Evolutionary conservation across 2,797 vertebrate genomes (phyloP).

Genomic region (Buceros bicornis): DNA sequence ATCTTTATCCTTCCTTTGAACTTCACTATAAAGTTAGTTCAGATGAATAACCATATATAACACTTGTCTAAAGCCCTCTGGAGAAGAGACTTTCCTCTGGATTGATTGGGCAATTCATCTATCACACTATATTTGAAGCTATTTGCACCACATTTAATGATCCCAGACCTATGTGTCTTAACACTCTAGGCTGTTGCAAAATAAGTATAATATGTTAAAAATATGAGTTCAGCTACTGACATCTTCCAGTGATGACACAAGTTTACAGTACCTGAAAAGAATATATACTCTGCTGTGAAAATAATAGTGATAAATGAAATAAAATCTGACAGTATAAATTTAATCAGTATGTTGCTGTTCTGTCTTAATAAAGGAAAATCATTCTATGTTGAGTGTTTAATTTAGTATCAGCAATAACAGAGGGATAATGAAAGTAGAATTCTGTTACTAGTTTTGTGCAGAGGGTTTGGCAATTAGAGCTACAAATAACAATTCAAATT

Average conservation of each 20-base stretch:
- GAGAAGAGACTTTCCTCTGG: background rate
- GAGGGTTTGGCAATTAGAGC: conserved; percentile 49
- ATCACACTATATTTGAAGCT: background rate
- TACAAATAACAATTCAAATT: conserved; percentile 73
- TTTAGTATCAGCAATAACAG: conserved; percentile 77
- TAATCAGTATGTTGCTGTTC: conserved; percentile 80
- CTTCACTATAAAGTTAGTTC: background rate
- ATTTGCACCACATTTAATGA: background rate
- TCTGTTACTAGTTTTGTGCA: conserved; percentile 53
- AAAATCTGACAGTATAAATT: conserved; percentile 77
- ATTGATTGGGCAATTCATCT: background rate
- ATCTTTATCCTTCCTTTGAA: background rate
- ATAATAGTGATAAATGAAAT: conserved; percentile 60
- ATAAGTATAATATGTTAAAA: background rate
- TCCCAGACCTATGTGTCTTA: background rate
- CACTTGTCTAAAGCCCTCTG: background rate
- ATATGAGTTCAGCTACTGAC: background rate
- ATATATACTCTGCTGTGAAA: conserved; percentile 43
- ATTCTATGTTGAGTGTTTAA: conserved; percentile 74
- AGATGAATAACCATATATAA: background rate
- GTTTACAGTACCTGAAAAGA: conserved; percentile 30
- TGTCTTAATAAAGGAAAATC: conserved; percentile 83
- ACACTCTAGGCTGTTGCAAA: background rate
- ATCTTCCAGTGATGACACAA: conserved; percentile 19
- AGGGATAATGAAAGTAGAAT: conserved; percentile 59